Conservation (phyloP, 2,888 invertebrate species). For the Leptopilina drosophilae region DNA sequence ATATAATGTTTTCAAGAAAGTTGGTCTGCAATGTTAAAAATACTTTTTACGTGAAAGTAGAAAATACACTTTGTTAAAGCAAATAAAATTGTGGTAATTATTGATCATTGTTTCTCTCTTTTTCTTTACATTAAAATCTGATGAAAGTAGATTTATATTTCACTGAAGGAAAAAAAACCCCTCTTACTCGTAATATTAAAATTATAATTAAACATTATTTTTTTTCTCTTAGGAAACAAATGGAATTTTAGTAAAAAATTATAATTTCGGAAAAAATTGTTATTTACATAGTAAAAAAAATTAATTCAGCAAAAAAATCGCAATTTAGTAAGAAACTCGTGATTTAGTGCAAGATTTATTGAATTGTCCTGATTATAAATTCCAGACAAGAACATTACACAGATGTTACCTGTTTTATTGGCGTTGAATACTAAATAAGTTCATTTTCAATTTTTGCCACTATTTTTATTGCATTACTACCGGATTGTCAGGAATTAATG, state of each 20-base stretch:
- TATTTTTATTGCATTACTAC: constrained; percentile 11
- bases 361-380: constrained; percentile 52
- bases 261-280: too few species aligned
- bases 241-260: background rate
- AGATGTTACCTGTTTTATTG: constrained; percentile 64
- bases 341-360: background rate
- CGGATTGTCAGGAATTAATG: constrained; percentile 10
- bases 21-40: background rate
- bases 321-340: too few species aligned
- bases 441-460: constrained; percentile 38
- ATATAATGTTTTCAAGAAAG: constrained; percentile 16
- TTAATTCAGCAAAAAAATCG: too few species aligned
- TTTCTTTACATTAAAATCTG: background rate
- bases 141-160: background rate
- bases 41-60: constrained; percentile 9
- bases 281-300: too few species aligned
- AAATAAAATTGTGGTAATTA: background rate
- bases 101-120: too few species aligned
- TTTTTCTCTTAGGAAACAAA: too few species aligned
- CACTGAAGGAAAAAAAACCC: background rate
- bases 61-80: background rate
- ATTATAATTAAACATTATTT: background rate
- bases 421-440: constrained; percentile 63
- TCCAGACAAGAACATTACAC: constrained; percentile 62
- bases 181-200: too few species aligned